These are phyloP conservation scores for Semaprochilodus insignis DNA, from an alignment of 2,797 vertebrate genomes.

Conservation along the genomic window DNA sequence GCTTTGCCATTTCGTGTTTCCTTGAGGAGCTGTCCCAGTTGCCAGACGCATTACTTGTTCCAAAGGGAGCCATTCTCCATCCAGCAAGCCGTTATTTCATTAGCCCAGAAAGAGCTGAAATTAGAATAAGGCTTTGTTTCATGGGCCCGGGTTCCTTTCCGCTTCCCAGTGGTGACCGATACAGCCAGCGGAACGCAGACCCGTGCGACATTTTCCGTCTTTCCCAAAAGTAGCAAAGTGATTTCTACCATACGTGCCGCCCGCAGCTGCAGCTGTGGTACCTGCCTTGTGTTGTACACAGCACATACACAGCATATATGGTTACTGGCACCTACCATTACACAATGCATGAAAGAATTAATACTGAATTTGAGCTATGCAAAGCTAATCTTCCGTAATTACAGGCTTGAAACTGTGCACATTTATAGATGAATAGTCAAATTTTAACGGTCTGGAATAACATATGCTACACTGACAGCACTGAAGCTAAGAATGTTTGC, in stretches of 20 bases:
- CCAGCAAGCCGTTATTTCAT: slow-evolving; percentile 62
- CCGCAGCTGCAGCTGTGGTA: background rate
- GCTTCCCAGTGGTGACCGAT: slow-evolving; percentile 38
- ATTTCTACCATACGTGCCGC: slow-evolving; percentile 18
- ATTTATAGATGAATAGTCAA: too few species aligned
- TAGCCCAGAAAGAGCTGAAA: slow-evolving; percentile 59
- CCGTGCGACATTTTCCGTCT: slow-evolving; percentile 26
- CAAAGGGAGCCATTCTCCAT: slow-evolving; percentile 53
- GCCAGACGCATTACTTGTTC: slow-evolving; percentile 58
- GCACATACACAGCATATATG: background rate
- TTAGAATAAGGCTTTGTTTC: slow-evolving; percentile 58
- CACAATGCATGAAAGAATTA: too few species aligned
- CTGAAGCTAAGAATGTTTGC: too few species aligned
- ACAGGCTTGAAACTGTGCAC: too few species aligned
- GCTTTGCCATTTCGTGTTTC: slow-evolving; percentile 56
- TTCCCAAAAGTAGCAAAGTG: slow-evolving; percentile 21
- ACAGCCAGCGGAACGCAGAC: slow-evolving; percentile 10
- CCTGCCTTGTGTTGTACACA: background rate
- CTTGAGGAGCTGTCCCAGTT: slow-evolving; percentile 61
- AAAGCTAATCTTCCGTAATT: too few species aligned
- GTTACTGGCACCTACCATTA: too few species aligned
- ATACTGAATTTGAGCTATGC: too few species aligned
- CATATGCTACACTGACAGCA: too few species aligned
- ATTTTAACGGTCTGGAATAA: too few species aligned
- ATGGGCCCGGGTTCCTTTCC: slow-evolving; percentile 40